Evolutionary conservation across 2,113 vertebrate species (phyloP).

Genomic region (Epinephelus cyanopodus): DNA sequence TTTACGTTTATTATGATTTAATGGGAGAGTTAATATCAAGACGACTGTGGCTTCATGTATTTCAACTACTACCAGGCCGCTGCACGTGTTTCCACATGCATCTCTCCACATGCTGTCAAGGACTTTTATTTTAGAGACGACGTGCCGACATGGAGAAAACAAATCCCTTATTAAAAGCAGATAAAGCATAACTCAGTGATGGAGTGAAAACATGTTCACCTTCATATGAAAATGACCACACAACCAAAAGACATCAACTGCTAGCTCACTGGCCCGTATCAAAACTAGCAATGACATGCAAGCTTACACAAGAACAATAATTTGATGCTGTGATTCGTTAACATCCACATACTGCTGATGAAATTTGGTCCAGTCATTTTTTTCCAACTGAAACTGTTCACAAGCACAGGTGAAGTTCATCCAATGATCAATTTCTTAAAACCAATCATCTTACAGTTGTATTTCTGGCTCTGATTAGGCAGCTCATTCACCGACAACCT

Average conservation of each 20-base stretch:
- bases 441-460: conserved; percentile 18
- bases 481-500: conserved; percentile 15
- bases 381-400: not conserved
- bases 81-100: not conserved
- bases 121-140: not conserved
- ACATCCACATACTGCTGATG: not conserved
- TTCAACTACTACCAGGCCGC: not conserved
- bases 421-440: not conserved
- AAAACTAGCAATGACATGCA: conserved; percentile 38
- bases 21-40: not conserved
- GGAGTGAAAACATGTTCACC: conserved; percentile 4
- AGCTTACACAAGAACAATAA: conserved; percentile 15
- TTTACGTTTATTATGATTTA: conserved; percentile 9
- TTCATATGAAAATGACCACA: conserved; percentile 34
- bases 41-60: not conserved
- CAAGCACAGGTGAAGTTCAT: not conserved
- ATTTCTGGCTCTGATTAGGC: conserved; percentile 34
- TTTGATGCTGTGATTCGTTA: not conserved
- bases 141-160: not conserved
- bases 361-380: conserved; percentile 19
- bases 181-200: not conserved
- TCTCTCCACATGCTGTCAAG: not conserved
- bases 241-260: conserved; percentile 18
- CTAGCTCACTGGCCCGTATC: conserved; percentile 22
- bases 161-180: conserved; percentile 41